These are phyloP conservation scores for Cebidichthys violaceus DNA, from an alignment of 2,113 vertebrate species.

Conservation along the genomic window DNA sequence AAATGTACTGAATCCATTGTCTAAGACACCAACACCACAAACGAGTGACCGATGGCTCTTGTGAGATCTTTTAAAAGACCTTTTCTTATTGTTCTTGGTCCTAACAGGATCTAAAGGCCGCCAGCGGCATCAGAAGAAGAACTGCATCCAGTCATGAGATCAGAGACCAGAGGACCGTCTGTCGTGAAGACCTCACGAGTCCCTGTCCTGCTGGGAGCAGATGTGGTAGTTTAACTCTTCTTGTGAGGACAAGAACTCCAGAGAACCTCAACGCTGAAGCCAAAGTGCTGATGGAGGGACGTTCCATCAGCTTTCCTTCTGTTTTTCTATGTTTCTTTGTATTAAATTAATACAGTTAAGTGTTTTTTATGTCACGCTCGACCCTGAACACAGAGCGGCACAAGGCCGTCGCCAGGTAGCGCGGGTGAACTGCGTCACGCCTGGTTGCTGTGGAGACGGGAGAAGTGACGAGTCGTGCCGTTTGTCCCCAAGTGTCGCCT, in stretches of 20 bases:
- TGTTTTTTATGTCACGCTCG: constrained; percentile 16
- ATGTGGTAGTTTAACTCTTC: constrained; percentile 16
- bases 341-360: constrained; percentile 48
- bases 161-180: neutral
- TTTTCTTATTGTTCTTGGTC: neutral
- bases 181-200: constrained; percentile 13
- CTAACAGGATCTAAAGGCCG: constrained; percentile 69
- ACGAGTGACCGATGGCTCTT: too few relatives aligned
- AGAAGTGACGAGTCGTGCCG: constrained; percentile 59
- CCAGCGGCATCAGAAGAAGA: constrained; percentile 75
- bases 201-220: constrained; percentile 10
- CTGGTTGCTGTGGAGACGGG: constrained; percentile 59
- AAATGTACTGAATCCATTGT: too few relatives aligned
- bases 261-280: neutral
- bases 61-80: too few relatives aligned
- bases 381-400: neutral
- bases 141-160: constrained; percentile 84
- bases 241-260: neutral
- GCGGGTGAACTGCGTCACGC: constrained; percentile 27
- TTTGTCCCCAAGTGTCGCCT: constrained; percentile 46
- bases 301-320: neutral
- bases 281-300: constrained; percentile 9
- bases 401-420: neutral
- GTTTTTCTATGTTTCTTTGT: constrained; percentile 13
- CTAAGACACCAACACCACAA: too few relatives aligned